Conservation (phyloP, 2,113 vertebrate genomes). For the Talpa occidentalis region DNA sequence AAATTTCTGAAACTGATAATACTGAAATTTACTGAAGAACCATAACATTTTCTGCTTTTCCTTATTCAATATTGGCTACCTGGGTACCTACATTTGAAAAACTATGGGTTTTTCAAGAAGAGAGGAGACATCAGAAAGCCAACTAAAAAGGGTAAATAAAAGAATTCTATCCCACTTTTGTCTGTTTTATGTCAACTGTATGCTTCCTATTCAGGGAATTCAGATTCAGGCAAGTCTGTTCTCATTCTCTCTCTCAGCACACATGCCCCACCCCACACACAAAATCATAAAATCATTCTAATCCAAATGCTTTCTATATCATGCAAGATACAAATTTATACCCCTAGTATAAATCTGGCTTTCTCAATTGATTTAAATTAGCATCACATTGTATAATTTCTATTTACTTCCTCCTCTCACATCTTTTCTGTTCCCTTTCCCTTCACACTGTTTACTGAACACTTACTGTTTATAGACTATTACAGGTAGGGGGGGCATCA, state of each 20-base stretch:
- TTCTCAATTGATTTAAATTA: not conserved
- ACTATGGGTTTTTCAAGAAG: not conserved
- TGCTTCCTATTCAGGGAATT: not conserved
- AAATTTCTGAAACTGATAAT: not conserved
- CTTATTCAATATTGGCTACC: not conserved
- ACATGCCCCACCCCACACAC: not conserved
- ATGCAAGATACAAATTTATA: not conserved
- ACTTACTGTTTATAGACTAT: no score
- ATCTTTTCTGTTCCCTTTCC: not conserved
- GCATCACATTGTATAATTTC: not conserved
- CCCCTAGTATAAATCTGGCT: not conserved
- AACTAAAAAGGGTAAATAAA: no score
- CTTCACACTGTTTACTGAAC: not conserved
- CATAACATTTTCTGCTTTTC: not conserved
- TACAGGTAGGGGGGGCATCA: no score
- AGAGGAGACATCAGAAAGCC: not conserved
- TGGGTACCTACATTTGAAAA: not conserved
- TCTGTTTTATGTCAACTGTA: not conserved
- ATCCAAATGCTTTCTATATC: not conserved
- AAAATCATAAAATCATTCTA: not conserved
- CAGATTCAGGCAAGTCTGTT: not conserved
- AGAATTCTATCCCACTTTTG: not conserved
- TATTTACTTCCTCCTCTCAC: not conserved
- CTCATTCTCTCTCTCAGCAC: not conserved
- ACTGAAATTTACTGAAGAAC: no score